These are phyloP conservation scores for Brenthis ino DNA, from an alignment of 2,888 invertebrate species.

Conservation along the genomic window DNA sequence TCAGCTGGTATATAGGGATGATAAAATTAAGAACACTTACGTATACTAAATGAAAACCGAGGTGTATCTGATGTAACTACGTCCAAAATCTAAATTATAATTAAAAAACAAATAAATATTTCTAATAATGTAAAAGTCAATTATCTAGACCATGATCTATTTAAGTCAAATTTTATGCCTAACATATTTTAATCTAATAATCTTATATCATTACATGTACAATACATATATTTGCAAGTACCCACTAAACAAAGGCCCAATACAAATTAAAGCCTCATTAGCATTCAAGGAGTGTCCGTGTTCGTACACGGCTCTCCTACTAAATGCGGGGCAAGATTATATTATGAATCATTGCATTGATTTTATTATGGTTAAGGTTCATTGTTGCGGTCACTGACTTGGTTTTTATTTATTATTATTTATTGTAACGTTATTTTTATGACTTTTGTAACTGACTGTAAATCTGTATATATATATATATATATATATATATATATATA, in stretches of 20 bases:
- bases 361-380: conserved; percentile 19
- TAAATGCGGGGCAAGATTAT: conserved; percentile 28
- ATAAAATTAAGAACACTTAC: too few species aligned
- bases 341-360: conserved; percentile 31
- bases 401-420: conserved; percentile 19
- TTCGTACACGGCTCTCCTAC: conserved; percentile 27
- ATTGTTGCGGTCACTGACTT: conserved; percentile 37
- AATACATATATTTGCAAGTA: conserved; percentile 9
- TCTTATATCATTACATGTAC: too few species aligned
- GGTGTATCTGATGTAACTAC: too few species aligned
- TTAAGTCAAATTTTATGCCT: too few species aligned
- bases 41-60: too few species aligned
- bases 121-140: too few species aligned
- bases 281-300: conserved; percentile 27
- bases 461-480: background rate
- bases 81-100: too few species aligned
- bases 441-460: background rate
- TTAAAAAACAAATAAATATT: too few species aligned
- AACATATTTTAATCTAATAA: too few species aligned
- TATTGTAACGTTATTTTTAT: background rate
- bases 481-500: too few species aligned
- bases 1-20: too few species aligned
- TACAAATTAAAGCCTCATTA: conserved; percentile 19
- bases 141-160: too few species aligned
- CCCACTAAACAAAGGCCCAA: conserved; percentile 10